Conservation (phyloP, 2,888 invertebrate species). For the Perdita meconis region DNA sequence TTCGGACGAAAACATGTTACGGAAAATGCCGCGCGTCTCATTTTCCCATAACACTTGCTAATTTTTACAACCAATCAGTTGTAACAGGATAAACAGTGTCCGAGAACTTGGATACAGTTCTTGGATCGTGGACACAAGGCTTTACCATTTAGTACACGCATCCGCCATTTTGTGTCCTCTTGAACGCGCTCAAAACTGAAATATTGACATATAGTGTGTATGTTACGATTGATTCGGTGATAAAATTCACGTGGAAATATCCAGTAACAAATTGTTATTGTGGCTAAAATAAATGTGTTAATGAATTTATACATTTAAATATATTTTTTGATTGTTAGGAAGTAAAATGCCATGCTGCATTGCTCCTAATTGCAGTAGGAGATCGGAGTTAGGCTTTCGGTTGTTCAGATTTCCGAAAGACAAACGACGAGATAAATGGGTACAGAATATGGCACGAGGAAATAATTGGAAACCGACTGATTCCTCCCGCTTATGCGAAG, state of each 20-base stretch:
- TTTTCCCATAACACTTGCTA: too few species aligned
- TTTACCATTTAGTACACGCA: too few species aligned
- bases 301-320: neutral
- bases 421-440: neutral
- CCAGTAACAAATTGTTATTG: neutral
- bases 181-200: too few species aligned
- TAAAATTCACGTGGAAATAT: neutral
- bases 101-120: too few species aligned
- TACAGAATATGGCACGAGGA: neutral
- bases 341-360: neutral
- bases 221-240: too few species aligned
- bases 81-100: too few species aligned
- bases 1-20: too few species aligned
- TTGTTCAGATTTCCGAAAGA: neutral
- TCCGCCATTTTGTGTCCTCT: too few species aligned
- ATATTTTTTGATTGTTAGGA: neutral
- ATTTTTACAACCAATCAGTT: too few species aligned
- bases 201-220: too few species aligned
- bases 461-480: constrained; percentile 1
- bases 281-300: neutral
- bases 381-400: neutral
- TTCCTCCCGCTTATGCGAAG: neutral
- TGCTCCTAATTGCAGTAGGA: neutral
- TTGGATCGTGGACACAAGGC: too few species aligned
- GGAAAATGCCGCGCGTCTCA: too few species aligned